Percentiles rank a stretch among this genome's conserved stretches.
These are phyloP conservation scores for Bufo gargarizans DNA, from an alignment of 2,113 vertebrate species.

Conservation along the genomic window DNA sequence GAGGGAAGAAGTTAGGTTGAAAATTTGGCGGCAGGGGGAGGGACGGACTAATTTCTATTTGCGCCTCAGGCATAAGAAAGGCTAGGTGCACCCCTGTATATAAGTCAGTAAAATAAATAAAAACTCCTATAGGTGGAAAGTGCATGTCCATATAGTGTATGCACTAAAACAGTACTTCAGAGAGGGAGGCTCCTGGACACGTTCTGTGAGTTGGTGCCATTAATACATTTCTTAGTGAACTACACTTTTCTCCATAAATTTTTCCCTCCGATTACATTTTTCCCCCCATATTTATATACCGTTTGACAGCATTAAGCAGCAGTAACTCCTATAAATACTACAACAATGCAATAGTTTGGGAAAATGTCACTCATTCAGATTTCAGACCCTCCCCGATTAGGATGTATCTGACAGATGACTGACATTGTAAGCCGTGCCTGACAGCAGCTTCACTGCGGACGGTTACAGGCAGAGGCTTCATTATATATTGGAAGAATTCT, in stretches of 20 bases:
- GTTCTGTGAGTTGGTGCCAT: not conserved
- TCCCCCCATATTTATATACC: constrained; percentile 7
- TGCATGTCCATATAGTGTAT: too few species aligned
- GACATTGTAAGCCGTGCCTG: constrained; percentile 45
- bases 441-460: constrained; percentile 50
- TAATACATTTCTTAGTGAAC: not conserved
- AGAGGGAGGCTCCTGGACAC: not conserved
- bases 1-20: too few species aligned
- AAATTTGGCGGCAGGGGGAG: too few species aligned
- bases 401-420: constrained; percentile 36
- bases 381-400: not conserved
- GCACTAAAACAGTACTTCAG: too few species aligned
- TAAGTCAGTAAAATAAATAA: too few species aligned
- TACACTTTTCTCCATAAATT: not conserved
- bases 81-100: too few species aligned
- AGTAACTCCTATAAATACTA: constrained; percentile 38
- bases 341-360: constrained; percentile 38
- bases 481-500: not conserved
- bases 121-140: too few species aligned
- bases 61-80: too few species aligned
- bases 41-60: too few species aligned
- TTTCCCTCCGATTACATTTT: not conserved
- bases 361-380: constrained; percentile 13
- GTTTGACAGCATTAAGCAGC: constrained; percentile 1
- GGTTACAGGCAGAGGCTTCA: not conserved